Evolutionary conservation across 2,797 vertebrate species (phyloP).

Genomic region (Rhyacichthys aspro): DNA sequence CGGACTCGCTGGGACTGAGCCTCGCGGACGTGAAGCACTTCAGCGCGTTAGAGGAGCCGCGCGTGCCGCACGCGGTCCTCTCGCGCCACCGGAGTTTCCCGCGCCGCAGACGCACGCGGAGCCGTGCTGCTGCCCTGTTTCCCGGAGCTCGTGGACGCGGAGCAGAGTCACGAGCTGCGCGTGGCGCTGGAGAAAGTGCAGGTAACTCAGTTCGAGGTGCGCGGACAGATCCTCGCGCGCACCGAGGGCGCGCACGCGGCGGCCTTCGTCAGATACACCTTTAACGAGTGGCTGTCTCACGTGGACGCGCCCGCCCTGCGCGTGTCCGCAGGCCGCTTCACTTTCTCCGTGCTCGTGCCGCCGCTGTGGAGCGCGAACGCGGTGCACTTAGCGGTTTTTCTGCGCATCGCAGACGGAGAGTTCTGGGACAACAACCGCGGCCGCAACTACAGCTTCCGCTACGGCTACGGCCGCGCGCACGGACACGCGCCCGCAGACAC

Average conservation of each 20-base stretch:
- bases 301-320: constrained; percentile 82
- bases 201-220: constrained; percentile 67
- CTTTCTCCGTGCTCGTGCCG: constrained; percentile 84
- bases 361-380: constrained; percentile 73
- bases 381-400: constrained; percentile 87
- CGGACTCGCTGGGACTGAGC: constrained; percentile 86
- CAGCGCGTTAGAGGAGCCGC: constrained; percentile 86
- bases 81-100: constrained; percentile 80
- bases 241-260: constrained; percentile 45
- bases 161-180: constrained; percentile 61
- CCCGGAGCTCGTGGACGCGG: constrained; percentile 57
- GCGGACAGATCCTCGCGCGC: constrained; percentile 71
- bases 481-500: background rate
- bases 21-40: constrained; percentile 90
- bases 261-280: constrained; percentile 88
- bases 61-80: constrained; percentile 83
- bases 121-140: constrained; percentile 52
- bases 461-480: constrained; percentile 19
- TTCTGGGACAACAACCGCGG: constrained; percentile 93
- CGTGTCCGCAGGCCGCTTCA: constrained; percentile 65
- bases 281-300: constrained; percentile 89
- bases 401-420: constrained; percentile 79
- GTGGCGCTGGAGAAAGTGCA: constrained; percentile 83
- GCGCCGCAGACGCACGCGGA: constrained; percentile 14
- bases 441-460: constrained; percentile 85